Evolutionary conservation across 2,797 vertebrate genomes (phyloP).

Genomic region (Notolabrus celidotus): DNA sequence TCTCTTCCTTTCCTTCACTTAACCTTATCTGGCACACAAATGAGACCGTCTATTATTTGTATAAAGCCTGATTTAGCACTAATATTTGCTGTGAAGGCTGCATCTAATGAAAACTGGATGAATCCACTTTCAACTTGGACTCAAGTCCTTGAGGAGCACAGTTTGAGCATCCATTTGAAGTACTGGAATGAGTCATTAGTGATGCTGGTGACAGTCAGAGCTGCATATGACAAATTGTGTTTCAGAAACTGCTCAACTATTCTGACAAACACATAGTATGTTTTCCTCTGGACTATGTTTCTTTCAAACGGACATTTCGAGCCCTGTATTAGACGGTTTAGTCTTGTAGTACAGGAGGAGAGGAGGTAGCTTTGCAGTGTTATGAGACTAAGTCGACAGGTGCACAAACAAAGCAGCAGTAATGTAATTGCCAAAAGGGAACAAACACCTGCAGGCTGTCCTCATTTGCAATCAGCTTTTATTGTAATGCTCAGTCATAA

Average conservation of each 20-base stretch:
- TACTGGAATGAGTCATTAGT: constrained; percentile 16
- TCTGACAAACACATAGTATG: neutral
- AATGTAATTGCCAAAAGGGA: constrained; percentile 22
- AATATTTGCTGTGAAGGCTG: neutral
- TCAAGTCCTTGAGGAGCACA: neutral
- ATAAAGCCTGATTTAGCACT: neutral
- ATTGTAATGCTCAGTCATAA: constrained; percentile 30
- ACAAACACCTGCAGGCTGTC: constrained; percentile 16
- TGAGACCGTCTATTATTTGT: constrained; percentile 3
- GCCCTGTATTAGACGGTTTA: too few species aligned
- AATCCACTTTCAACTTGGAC: neutral
- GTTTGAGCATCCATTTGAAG: neutral
- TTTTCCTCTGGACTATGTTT: too few species aligned
- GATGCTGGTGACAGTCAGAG: neutral
- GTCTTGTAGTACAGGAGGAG: too few species aligned
- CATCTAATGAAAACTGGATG: constrained; percentile 17
- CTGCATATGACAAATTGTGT: constrained; percentile 15
- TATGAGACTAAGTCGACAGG: constrained; percentile 1
- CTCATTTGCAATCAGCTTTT: constrained; percentile 44
- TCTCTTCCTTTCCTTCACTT: constrained; percentile 3
- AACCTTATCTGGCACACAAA: neutral
- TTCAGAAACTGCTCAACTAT: neutral
- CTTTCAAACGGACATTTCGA: too few species aligned
- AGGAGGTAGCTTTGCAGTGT: neutral
- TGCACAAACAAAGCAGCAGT: neutral